These are phyloP conservation scores for Oostethus manadensis DNA, from an alignment of 2,113 vertebrate genomes.

Conservation along the genomic window DNA sequence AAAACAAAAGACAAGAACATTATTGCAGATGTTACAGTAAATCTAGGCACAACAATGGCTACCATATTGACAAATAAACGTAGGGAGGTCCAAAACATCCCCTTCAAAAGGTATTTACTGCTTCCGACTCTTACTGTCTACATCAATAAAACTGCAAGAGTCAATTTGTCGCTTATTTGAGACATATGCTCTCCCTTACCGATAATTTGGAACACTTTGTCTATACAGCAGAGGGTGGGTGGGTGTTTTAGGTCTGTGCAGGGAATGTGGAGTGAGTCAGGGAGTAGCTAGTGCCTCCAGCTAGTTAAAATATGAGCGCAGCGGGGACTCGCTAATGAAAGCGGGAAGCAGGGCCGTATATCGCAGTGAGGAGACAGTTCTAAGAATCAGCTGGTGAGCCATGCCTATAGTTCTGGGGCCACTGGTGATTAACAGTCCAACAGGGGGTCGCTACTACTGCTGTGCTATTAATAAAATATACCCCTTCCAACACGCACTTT, in stretches of 20 bases:
- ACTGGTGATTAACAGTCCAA: conserved; percentile 72
- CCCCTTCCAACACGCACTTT: conserved; percentile 28
- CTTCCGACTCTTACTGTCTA: too few relatives aligned
- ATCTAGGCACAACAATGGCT: too few relatives aligned
- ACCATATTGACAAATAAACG: too few relatives aligned
- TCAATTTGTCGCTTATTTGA: conserved; percentile 23
- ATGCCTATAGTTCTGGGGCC: conserved; percentile 68
- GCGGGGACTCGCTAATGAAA: conserved; percentile 65
- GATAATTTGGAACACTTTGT: conserved; percentile 36
- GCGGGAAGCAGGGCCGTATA: conserved; percentile 60
- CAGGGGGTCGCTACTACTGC: conserved; percentile 70
- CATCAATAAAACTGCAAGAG: too few relatives aligned
- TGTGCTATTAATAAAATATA: conserved; percentile 78
- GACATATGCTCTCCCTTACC: conserved; percentile 34
- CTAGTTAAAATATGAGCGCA: conserved; percentile 70
- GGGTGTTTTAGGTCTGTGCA: conserved; percentile 22
- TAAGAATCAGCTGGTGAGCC: conserved; percentile 68
- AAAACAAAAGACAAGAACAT: too few relatives aligned
- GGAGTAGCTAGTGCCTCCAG: conserved; percentile 56
- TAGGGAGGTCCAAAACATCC: too few relatives aligned
- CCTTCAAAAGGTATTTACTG: too few relatives aligned
- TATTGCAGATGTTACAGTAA: too few relatives aligned
- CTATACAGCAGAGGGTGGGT: conserved; percentile 32
- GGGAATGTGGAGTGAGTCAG: conserved; percentile 42
- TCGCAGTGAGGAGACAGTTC: conserved; percentile 67